Evolutionary conservation across 2,888 invertebrate genomes (phyloP), one percentile per base, ranked within the genome.

Genomic region (Boloria euphrosyne): DNA sequence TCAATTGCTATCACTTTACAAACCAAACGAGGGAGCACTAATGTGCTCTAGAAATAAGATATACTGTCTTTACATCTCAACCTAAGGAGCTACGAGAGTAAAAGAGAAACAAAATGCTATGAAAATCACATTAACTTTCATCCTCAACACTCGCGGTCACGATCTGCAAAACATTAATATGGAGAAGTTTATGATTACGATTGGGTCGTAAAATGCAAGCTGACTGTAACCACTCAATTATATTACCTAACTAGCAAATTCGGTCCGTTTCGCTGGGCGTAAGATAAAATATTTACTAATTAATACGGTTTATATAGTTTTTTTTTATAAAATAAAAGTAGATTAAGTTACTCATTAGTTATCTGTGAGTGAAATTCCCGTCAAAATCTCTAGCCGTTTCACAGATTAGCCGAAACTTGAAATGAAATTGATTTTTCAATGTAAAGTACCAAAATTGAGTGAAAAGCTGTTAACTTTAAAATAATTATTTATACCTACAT

Each of bases 101-200:
- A 31, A 57, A 49, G 60, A 58, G n/a, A 18, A 51, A 50, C 13
- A 7, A 46, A 46, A 53, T 51, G 55, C 13, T 44, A 64, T 67
- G 53, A 67, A 69, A 62, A 58, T 59, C 55, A 44, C 65, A 53
- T 62, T 54, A 60, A 62, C 52, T 67, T 61, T 47, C 69, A 67
- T 53, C 66, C 65, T 38, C 65, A 55, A 67, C 66, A 64, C 59
- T 66, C 62, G 58, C 38, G 13, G 63, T 57, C 64, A 59, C 49
- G 47, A 59, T 53, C 52, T 59, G 27, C 60, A 63, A 66, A 67
- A 66, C 77, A 79, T 75, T 79, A 76, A 77, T 80, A 79, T 75
- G 68, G 65, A 71, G 71, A 73, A 72, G 72, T 78, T 78, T 78
- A 80, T 73, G 76, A 71, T 76, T 73, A 75, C 73, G 72, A 72